phyloP scores from a whole-genome alignment of 2,797 vertebrate species.

The Brotogeris chrysoptera region DNA sequence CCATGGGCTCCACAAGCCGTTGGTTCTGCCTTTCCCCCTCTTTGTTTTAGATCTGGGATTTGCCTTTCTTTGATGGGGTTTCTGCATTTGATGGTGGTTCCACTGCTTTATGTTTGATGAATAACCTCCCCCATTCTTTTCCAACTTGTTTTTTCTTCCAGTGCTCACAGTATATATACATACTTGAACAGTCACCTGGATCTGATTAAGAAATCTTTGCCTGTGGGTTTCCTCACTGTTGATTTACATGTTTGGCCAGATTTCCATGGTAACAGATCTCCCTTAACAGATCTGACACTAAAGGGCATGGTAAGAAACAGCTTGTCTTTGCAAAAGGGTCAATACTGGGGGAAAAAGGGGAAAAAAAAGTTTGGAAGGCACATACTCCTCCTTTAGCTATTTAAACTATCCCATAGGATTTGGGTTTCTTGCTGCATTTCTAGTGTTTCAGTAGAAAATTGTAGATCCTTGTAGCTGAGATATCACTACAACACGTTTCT shows the following conservation, averaged over 20 bases:
- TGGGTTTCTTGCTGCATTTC: constrained; percentile 11
- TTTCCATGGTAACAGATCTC: constrained; percentile 97
- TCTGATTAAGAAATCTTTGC: constrained; percentile 78
- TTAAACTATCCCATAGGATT: constrained; percentile 13
- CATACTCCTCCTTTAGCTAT: neutral
- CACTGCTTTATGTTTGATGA: constrained; percentile 65
- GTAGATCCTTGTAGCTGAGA: neutral
- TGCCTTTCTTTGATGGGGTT: neutral
- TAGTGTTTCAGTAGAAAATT: constrained; percentile 23
- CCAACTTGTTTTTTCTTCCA: constrained; percentile 73
- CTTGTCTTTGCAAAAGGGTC: constrained; percentile 64
- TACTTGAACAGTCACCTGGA: constrained; percentile 90
- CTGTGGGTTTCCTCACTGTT: constrained; percentile 87
- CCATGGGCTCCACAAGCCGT: neutral
- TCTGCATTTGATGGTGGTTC: constrained; percentile 36
- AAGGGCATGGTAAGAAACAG: constrained; percentile 93
- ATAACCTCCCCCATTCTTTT: constrained; percentile 53
- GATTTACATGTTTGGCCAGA: constrained; percentile 96
- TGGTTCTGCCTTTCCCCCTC: neutral
- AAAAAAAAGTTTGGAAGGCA: constrained; percentile 3
- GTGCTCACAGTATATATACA: constrained; percentile 84
- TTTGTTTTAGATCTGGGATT: neutral
- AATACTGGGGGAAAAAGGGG: constrained; percentile 41
- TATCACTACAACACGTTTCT: neutral
- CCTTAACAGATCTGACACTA: constrained; percentile 90